phyloP scores from a whole-genome alignment of 2,888 invertebrate genomes.

The Apantesis nais region DNA sequence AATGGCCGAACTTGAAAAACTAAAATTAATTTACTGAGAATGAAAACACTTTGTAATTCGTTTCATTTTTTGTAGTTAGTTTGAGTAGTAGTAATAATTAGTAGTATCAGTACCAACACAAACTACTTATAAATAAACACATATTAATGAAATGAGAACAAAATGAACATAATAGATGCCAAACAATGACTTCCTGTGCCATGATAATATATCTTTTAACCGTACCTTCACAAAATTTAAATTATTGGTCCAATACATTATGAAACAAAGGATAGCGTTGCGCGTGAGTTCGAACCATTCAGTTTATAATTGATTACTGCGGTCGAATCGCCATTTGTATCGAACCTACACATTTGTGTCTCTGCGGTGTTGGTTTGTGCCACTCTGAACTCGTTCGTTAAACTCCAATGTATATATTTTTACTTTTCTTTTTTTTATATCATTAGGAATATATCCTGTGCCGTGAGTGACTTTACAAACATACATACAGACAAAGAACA shows the following conservation, averaged over 20 bases:
- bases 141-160: background rate
- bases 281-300: constrained; percentile 66
- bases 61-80: no score
- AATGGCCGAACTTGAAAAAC: no score
- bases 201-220: constrained; percentile 19
- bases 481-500: no score
- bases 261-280: constrained; percentile 58
- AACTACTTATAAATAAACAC: background rate
- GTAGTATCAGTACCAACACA: background rate
- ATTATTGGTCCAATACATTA: constrained; percentile 66
- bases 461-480: no score
- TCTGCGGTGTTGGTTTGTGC: constrained; percentile 53
- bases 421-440: no score
- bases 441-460: no score
- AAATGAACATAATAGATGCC: constrained; percentile 12
- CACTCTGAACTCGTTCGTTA: constrained; percentile 30
- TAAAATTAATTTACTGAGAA: no score
- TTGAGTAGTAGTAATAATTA: no score
- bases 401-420: background rate
- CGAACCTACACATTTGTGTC: constrained; percentile 79
- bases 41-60: no score
- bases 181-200: constrained; percentile 23
- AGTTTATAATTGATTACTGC: constrained; percentile 80
- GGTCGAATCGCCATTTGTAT: constrained; percentile 82
- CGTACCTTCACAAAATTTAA: constrained; percentile 53